Evolutionary conservation across 2,797 vertebrate species (phyloP), one percentile per base, ranked within the genome.

Genomic region (Ataeniobius toweri): DNA sequence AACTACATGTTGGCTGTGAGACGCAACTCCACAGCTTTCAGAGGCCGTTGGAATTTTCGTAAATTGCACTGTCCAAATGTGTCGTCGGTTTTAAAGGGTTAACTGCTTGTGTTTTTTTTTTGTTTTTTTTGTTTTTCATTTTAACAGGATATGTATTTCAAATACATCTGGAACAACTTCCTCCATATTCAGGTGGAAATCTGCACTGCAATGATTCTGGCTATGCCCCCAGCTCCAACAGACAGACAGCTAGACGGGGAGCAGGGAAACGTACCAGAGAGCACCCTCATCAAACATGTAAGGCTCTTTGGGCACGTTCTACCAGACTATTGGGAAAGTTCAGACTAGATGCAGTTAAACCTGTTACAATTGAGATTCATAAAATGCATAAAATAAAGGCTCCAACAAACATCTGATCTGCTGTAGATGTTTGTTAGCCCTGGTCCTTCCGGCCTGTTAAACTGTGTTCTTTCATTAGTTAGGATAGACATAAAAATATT

Each of bases 101-200:
- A 31, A 31, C 31, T 31, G 36, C 8, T 39, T 22, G 18, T 65
- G 10, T 50, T 51, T 39, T 65, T 67, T 22, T 71, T 67, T 77
- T 28, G 28, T 67, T 22, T 71, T 67, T 77, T n/a, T n/a, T n/a
- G n/a, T 22, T 85, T 0, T 58, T 85, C 65, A 83, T 2, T 69
- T 73, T 44, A 31, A 70, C 82, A 99, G 98, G 98, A 99, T 85
- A 99, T 99, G 98, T 99, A 99, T 95, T 99, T 99, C 93, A 99
- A 96, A 89, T 99, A 99, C 85, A 97, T 98, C 0, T 99, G 98
- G 98, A 99, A 99, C 94, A 99, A 99, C 89, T 99, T 99, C 87
- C 95, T 99, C 83, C 98, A 99, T 88, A 97, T 97, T 74, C 98
- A 99, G 96, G 98, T 99, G 92, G 98, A 99, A 94, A 98, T 99